Base-by-base conservation (phyloP, 1,140 invertebrate species). In the Latrodectus geometricus region DNA sequence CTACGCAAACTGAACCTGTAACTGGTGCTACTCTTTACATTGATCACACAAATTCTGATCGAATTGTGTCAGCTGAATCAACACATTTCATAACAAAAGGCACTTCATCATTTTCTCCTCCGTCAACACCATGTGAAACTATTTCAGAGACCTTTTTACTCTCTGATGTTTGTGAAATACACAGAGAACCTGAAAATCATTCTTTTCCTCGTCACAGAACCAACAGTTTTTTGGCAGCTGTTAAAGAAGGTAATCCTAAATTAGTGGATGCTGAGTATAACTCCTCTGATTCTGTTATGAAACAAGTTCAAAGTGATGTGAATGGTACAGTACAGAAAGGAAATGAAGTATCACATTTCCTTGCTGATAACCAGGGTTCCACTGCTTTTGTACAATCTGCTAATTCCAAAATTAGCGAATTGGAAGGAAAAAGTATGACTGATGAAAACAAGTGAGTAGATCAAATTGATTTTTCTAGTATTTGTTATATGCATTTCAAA, bases 141-240 rank as follows among this genome's bases (percentile, higher is more conserved):
- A 65, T 73, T 74, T 49, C 68, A 23, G 68, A 81, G 50, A 69
- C 78, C 20, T 72, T 70, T 66, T n/a, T 81, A 14, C 14, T 81
- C 5, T 56, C 69, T 61, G 80, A 82, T 48, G n/a, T 82, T n/a
- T 82, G 80, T 82, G 80, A 82, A 61, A 68, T 82, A 65, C 80
- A 82, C 21, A 56, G 35, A 74, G 80, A 82, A 14, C 80, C 80
- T 20, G 80, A 82, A 54, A 52, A 73, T 7, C 80, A 82, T 50
- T 74, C 80, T 1, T 82, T 35, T 49, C 80, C 80, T 48, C 69
- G 80, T 65, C 80, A 82, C 49, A 50, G 80, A 74, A 82, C 80
- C 9, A 82, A 82, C 20, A 82, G 80, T 49, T 82, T 82, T 49
- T 65, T 82, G 48, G 20, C 69, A 7, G 80, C 80, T 20, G 80